These are phyloP conservation scores for Mechanitis messenoides DNA, from an alignment of 2,888 invertebrate species.

Conservation along the genomic window DNA sequence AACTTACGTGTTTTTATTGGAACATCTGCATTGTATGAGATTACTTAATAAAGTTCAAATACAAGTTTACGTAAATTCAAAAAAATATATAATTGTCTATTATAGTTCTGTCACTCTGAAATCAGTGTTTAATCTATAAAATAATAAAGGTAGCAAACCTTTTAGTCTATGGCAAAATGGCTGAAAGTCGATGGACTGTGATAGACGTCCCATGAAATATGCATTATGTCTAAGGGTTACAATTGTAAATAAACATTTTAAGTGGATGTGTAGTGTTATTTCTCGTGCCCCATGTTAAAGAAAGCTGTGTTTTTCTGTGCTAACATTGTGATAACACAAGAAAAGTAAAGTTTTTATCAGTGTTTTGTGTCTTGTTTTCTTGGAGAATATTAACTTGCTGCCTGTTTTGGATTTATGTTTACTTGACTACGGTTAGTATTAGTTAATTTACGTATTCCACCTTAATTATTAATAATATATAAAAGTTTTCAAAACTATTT, in stretches of 20 bases:
- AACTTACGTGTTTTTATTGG: too few relatives aligned
- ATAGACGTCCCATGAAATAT: constrained; percentile 62
- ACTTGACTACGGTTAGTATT: constrained; percentile 64
- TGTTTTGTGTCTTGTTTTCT: constrained; percentile 71
- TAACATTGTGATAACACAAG: constrained; percentile 43
- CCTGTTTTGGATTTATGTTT: constrained; percentile 73
- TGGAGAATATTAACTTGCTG: constrained; percentile 53
- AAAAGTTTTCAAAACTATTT: constrained; percentile 15
- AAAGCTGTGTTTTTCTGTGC: constrained; percentile 52
- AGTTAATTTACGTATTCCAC: background rate
- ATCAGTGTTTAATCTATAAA: background rate
- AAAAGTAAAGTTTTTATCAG: constrained; percentile 52
- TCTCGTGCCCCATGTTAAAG: constrained; percentile 53
- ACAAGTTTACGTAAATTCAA: too few relatives aligned
- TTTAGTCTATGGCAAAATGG: constrained; percentile 59
- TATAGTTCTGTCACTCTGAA: background rate
- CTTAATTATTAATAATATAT: background rate
- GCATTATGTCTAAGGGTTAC: constrained; percentile 47
- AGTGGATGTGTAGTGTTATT: constrained; percentile 44
- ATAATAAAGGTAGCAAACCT: too few relatives aligned
- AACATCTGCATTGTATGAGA: too few relatives aligned
- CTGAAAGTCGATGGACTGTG: constrained; percentile 60
- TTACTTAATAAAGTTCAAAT: too few relatives aligned
- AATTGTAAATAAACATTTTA: constrained; percentile 60
- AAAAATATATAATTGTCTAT: background rate